Conservation (phyloP, 37 sponge, comb jelly and placozoan species). For the Beroe forskalii region DNA sequence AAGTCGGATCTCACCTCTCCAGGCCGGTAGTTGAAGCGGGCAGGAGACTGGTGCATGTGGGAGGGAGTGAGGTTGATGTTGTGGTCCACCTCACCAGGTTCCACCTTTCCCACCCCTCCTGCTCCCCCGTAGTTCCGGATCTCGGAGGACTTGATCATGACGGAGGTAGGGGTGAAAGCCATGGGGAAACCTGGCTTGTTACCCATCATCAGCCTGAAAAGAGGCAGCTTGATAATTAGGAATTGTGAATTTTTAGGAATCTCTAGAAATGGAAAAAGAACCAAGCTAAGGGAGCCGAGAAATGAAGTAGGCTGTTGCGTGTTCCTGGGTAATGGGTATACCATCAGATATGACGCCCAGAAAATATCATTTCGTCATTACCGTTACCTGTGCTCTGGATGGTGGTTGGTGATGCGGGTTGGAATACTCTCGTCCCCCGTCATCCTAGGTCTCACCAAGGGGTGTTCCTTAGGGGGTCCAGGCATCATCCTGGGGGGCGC, state of each 20-base stretch:
- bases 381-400: conserved; percentile 28
- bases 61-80: conserved; percentile 66
- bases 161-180: conserved; percentile 60
- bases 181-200: conserved; percentile 60
- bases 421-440: conserved; percentile 61
- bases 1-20: conserved; percentile 27
- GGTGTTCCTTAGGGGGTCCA: not conserved
- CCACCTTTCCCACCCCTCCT: not conserved
- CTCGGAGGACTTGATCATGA: conserved; percentile 58
- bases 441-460: conserved; percentile 32
- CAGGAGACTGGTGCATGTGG: not conserved
- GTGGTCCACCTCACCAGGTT: not conserved
- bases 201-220: conserved; percentile 4
- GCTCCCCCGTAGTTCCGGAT: not conserved
- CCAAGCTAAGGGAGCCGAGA: no score
- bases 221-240: no score
- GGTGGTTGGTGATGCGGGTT: conserved; percentile 48
- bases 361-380: not conserved
- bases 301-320: no score
- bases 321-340: no score
- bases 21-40: not conserved
- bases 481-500: not conserved
- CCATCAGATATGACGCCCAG: no score
- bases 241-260: no score
- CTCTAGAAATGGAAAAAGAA: no score